Conservation (phyloP, 2,888 invertebrate species). For the Caenorhabditis panamensis region DNA sequence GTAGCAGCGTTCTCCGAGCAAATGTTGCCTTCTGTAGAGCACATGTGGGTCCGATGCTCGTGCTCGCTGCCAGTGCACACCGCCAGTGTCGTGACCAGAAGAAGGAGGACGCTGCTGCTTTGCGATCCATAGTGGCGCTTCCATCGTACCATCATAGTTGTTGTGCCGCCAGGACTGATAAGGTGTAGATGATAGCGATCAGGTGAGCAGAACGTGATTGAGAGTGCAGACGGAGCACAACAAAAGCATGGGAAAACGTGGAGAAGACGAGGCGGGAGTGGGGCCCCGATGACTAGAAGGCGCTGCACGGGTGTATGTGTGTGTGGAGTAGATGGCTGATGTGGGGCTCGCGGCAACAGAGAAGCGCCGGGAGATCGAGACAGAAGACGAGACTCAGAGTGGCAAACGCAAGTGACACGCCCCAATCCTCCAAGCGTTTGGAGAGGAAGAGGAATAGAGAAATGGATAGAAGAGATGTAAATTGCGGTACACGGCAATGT, state of each 20-base stretch:
- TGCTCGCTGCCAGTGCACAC: constrained; percentile 24
- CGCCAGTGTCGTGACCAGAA: constrained; percentile 21
- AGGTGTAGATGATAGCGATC: constrained; percentile 20
- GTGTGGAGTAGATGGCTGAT: constrained; percentile 54
- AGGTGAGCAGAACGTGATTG: constrained; percentile 43
- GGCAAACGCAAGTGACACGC: constrained; percentile 58
- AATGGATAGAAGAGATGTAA: constrained; percentile 35
- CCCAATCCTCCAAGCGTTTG: constrained; percentile 57
- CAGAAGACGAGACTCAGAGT: constrained; percentile 56
- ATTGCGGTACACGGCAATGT: constrained; percentile 49
- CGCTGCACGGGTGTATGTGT: constrained; percentile 58
- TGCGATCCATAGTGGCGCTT: constrained; percentile 17
- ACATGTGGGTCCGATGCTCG: constrained; percentile 60
- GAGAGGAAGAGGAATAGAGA: constrained; percentile 55
- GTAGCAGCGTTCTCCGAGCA: constrained; percentile 79
- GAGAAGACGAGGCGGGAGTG: constrained; percentile 8
- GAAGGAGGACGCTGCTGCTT: constrained; percentile 1
- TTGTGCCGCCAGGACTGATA: constrained; percentile 33
- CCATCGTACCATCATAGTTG: constrained; percentile 58
- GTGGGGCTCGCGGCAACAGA: constrained; percentile 58
- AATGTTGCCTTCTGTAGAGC: constrained; percentile 65
- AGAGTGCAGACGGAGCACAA: constrained; percentile 56
- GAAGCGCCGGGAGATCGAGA: constrained; percentile 58
- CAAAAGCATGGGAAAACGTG: constrained; percentile 41
- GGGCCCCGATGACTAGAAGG: constrained; percentile 48